Evolutionary conservation across 2,797 vertebrate species (phyloP).

Genomic region (Steatocranus sp.): DNA sequence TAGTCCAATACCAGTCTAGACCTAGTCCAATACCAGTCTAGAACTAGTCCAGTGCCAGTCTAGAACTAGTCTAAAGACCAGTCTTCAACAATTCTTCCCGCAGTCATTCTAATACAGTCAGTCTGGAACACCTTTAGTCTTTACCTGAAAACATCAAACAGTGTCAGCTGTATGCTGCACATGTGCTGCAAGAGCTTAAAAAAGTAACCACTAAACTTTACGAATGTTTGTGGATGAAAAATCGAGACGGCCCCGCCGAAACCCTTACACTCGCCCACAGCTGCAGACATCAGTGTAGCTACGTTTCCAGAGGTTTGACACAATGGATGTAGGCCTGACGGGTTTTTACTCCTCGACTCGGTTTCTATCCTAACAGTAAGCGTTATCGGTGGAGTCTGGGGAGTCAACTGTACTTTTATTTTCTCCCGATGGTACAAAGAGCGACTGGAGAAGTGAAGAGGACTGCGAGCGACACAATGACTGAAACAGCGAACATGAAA

Average conservation of each 20-base stretch:
- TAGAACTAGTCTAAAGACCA: background rate
- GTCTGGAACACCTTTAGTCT: background rate
- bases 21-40: rapidly evolving
- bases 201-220: background rate
- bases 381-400: background rate
- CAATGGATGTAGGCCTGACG: background rate
- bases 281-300: background rate
- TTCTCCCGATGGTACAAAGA: background rate
- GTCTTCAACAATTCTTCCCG: background rate
- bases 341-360: background rate
- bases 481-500: conserved; percentile 31
- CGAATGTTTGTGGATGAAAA: rapidly evolving
- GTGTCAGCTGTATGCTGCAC: background rate
- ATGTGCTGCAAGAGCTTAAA: background rate
- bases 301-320: background rate
- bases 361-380: background rate
- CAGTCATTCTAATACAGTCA: background rate
- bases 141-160: background rate
- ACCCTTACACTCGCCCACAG: background rate
- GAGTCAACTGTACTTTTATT: background rate
- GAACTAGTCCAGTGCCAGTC: too few species aligned
- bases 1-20: rapidly evolving
- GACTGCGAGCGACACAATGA: background rate
- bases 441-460: background rate
- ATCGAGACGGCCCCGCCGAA: rapidly evolving